These are phyloP conservation scores for Capromys pilorides DNA, from an alignment of 2,797 vertebrate species.

Conservation along the genomic window DNA sequence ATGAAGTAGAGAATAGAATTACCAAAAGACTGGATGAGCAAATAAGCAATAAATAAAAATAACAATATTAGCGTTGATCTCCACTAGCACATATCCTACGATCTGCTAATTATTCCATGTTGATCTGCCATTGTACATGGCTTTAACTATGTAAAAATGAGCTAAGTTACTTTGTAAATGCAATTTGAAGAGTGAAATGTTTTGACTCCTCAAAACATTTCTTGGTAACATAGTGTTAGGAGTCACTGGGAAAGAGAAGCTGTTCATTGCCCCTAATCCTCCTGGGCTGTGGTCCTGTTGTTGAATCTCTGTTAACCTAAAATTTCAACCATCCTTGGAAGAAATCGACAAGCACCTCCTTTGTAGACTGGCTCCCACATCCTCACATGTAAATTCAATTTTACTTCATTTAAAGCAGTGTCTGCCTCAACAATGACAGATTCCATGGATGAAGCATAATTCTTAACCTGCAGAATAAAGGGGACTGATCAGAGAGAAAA, in stretches of 20 bases:
- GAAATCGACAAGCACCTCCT: background rate
- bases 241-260: background rate
- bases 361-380: background rate
- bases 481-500: background rate
- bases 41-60: background rate
- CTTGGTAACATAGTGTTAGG: background rate
- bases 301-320: background rate
- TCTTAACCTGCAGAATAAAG: background rate
- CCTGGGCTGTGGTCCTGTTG: background rate
- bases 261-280: background rate
- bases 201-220: slow-evolving; percentile 4
- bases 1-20: background rate
- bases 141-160: background rate
- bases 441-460: background rate
- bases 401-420: background rate
- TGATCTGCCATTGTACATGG: background rate
- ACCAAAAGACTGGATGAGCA: background rate
- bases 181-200: background rate
- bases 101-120: background rate
- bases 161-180: slow-evolving; percentile 16
- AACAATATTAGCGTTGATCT: background rate
- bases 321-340: background rate
- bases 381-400: background rate
- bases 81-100: background rate
- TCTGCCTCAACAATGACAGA: background rate